Evolutionary conservation across 2,797 vertebrate genomes (phyloP).

Genomic region (Ptychobarbus kaznakovi): DNA sequence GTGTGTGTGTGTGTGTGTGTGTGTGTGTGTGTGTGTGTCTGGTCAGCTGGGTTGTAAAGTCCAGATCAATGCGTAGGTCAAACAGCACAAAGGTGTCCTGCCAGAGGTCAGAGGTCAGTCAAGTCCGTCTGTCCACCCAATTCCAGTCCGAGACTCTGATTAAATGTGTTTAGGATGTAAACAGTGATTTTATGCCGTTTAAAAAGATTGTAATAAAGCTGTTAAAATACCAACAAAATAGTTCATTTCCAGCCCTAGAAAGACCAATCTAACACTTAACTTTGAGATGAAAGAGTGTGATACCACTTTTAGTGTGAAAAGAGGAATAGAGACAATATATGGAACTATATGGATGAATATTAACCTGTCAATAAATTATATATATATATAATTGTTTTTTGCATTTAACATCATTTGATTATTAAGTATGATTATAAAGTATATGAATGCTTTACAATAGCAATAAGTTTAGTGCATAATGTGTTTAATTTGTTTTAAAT

Average conservation of each 20-base stretch:
- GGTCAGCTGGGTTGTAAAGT: conserved; percentile 77
- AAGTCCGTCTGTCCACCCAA: conserved; percentile 74
- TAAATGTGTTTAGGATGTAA: conserved; percentile 57
- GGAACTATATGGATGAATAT: background rate
- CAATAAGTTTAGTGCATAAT: background rate
- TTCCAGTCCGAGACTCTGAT: conserved; percentile 61
- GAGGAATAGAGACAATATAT: background rate
- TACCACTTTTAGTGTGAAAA: background rate
- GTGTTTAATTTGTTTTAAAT: background rate
- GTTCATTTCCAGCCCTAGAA: no score
- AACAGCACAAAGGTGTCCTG: conserved; percentile 82
- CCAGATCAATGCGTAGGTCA: conserved; percentile 86
- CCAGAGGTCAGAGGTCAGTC: conserved; percentile 79
- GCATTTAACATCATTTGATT: background rate
- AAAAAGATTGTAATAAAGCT: background rate
- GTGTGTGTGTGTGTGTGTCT: conserved; percentile 46
- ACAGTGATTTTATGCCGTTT: background rate
- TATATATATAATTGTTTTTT: no score
- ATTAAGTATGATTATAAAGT: background rate
- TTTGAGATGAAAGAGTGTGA: background rate
- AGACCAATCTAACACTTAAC: background rate
- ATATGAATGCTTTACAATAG: background rate
- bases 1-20: background rate
- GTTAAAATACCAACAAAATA: background rate
- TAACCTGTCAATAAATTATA: background rate